Conservation (phyloP, 2,113 vertebrate species). For the Synchiropus splendidus region DNA sequence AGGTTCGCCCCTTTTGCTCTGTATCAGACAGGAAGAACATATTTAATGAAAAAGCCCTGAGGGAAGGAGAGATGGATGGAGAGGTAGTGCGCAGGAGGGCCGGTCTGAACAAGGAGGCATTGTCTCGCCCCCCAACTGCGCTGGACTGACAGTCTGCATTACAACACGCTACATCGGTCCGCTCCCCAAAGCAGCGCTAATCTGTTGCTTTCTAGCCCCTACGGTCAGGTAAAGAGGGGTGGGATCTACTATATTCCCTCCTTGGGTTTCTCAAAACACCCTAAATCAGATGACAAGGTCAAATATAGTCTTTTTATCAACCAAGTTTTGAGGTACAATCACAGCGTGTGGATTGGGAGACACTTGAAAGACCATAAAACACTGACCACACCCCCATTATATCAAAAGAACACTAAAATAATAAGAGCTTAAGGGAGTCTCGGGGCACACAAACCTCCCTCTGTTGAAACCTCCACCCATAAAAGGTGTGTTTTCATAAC, state of each 20-base stretch:
- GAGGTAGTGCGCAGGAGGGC: constrained; percentile 44
- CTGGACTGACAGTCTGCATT: constrained; percentile 58
- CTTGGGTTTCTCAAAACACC: too few species aligned
- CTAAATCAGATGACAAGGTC: too few species aligned
- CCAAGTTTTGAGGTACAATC: constrained; percentile 3
- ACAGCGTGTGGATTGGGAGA: not conserved
- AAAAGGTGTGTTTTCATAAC: too few species aligned
- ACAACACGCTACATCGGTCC: constrained; percentile 52
- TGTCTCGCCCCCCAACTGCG: constrained; percentile 59
- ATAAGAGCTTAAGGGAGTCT: too few species aligned
- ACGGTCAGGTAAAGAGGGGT: constrained; percentile 39
- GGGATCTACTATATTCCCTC: too few species aligned
- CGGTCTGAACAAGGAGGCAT: constrained; percentile 62
- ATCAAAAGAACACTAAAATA: too few species aligned
- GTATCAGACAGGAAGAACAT: constrained; percentile 3
- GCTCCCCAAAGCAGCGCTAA: constrained; percentile 44
- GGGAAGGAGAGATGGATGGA: constrained; percentile 44
- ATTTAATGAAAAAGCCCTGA: constrained; percentile 14
- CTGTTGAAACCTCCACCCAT: too few species aligned
- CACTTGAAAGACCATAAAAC: too few species aligned
- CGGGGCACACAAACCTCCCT: too few species aligned
- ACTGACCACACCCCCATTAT: too few species aligned
- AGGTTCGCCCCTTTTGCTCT: too few species aligned
- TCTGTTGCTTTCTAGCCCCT: constrained; percentile 43
- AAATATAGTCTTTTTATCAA: too few species aligned